phyloP scores from a whole-genome alignment of 2,888 invertebrate genomes.

The Orchestes rusci region DNA sequence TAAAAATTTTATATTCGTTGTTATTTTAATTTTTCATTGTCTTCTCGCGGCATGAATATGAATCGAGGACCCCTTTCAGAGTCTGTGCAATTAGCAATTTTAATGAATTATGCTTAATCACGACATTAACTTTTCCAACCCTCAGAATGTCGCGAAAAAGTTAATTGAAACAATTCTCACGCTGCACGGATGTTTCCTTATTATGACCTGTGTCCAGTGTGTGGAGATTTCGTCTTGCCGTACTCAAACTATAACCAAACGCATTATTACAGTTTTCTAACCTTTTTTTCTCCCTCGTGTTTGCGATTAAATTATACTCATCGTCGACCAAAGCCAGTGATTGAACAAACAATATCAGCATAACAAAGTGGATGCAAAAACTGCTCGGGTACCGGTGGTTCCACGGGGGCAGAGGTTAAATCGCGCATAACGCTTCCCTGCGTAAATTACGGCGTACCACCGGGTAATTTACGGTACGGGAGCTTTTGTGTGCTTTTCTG shows the following conservation, averaged over 20 bases:
- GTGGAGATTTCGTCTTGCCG: too few species aligned
- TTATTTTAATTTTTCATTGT: slow-evolving; percentile 41
- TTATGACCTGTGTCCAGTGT: too few species aligned
- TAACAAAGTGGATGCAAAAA: slow-evolving; percentile 7
- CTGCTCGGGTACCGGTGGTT: slow-evolving; percentile 10
- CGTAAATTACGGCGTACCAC: slow-evolving; percentile 16
- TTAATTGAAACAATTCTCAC: slow-evolving; percentile 21
- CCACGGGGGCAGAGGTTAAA: slow-evolving; percentile 13
- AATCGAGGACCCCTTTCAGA: slow-evolving; percentile 27
- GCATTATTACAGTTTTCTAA: too few species aligned
- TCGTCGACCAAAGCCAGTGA: too few species aligned
- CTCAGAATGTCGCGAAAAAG: too few species aligned
- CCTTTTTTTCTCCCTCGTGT: too few species aligned
- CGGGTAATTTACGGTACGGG: slow-evolving; percentile 18
- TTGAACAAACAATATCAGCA: too few species aligned
- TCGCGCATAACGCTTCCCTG: slow-evolving; percentile 10
- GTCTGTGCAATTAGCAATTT: slow-evolving; percentile 15
- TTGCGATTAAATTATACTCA: too few species aligned
- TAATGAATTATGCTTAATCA: slow-evolving; percentile 9
- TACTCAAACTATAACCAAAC: too few species aligned
- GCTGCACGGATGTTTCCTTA: slow-evolving; percentile 11
- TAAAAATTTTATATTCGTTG: slow-evolving; percentile 40
- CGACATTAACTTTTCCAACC: too few species aligned
- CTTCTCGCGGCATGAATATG: slow-evolving; percentile 32
- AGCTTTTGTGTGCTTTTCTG: slow-evolving; percentile 14